Conservation (phyloP, 2,113 vertebrate species). For the Tetrax tetrax region DNA sequence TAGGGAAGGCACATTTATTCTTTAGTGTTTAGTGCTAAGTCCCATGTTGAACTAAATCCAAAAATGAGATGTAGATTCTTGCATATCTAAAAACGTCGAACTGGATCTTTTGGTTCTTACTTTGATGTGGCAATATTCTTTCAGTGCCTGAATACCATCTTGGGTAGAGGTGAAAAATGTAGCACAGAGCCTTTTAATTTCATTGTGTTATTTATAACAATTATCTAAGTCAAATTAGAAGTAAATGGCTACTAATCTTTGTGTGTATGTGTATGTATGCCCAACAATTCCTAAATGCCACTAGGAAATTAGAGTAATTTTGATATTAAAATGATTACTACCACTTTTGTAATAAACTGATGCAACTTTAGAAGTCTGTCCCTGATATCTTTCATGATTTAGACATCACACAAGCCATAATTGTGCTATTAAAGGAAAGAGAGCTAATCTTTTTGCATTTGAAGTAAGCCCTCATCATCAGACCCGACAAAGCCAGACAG, state of each 20-base stretch:
- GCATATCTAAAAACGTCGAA: conserved; percentile 20
- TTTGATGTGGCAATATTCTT: conserved; percentile 22
- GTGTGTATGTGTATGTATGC: background rate
- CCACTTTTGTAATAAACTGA: conserved; percentile 80
- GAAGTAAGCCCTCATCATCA: conserved; percentile 82
- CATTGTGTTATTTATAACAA: conserved; percentile 64
- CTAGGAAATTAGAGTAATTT: conserved; percentile 76
- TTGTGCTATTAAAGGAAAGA: conserved; percentile 83
- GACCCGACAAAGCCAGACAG: conserved; percentile 83
- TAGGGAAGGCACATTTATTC: conserved; percentile 49
- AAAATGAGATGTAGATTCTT: conserved; percentile 54
- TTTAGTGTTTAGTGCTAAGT: conserved; percentile 47
- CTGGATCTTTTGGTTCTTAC: conserved; percentile 36
- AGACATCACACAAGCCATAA: conserved; percentile 81
- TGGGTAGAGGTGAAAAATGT: conserved; percentile 24
- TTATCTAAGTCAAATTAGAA: conserved; percentile 58
- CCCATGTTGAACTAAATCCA: conserved; percentile 50
- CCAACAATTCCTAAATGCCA: conserved; percentile 68
- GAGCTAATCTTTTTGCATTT: conserved; percentile 84
- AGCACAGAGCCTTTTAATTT: conserved; percentile 48
- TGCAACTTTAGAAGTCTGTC: conserved; percentile 75
- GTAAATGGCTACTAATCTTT: conserved; percentile 35
- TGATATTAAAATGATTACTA: conserved; percentile 80
- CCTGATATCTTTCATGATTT: conserved; percentile 76
- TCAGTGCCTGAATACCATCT: background rate